These are phyloP conservation scores for Bergia sp. DNA, from an alignment of 92 coral and sea anemone species.

Conservation along the genomic window DNA sequence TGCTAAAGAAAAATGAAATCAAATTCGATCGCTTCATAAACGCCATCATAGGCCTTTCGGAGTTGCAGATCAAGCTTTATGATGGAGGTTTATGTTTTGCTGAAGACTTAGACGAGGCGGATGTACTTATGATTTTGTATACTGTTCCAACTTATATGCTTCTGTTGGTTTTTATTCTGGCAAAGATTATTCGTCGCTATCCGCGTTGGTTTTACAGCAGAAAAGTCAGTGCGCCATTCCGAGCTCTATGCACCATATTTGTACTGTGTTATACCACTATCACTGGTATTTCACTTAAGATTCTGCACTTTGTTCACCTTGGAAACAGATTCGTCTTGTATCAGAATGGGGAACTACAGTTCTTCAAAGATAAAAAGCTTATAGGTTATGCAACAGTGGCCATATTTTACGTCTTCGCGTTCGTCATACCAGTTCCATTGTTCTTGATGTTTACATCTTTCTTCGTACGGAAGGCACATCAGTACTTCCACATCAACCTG, in stretches of 20 bases:
- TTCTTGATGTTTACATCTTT: constrained; percentile 56
- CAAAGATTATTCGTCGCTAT: constrained; percentile 63
- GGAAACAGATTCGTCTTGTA: constrained; percentile 48
- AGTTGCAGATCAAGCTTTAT: constrained; percentile 58
- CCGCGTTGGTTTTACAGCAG: constrained; percentile 84
- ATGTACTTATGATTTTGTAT: constrained; percentile 75
- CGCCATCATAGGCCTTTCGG: constrained; percentile 73
- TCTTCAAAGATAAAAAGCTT: background rate
- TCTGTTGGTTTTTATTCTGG: constrained; percentile 60
- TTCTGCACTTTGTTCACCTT: constrained; percentile 64
- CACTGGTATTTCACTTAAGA: constrained; percentile 73
- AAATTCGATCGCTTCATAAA: constrained; percentile 65
- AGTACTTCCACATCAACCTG: constrained; percentile 40
- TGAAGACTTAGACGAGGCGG: constrained; percentile 73
- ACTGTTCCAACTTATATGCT: constrained; percentile 74
- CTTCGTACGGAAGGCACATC: constrained; percentile 39
- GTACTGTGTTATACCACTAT: constrained; percentile 91
- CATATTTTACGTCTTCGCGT: constrained; percentile 23
- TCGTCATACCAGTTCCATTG: constrained; percentile 59
- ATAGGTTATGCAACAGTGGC: constrained; percentile 25
- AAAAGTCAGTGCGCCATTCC: constrained; percentile 76
- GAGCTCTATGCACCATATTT: constrained; percentile 90
- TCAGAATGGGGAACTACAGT: constrained; percentile 21
- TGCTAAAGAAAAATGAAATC: constrained; percentile 66
- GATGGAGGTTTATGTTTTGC: constrained; percentile 64